These are phyloP conservation scores for Scelioninae gen. 1 DNA, from an alignment of 2,888 invertebrate species.

Conservation along the genomic window DNA sequence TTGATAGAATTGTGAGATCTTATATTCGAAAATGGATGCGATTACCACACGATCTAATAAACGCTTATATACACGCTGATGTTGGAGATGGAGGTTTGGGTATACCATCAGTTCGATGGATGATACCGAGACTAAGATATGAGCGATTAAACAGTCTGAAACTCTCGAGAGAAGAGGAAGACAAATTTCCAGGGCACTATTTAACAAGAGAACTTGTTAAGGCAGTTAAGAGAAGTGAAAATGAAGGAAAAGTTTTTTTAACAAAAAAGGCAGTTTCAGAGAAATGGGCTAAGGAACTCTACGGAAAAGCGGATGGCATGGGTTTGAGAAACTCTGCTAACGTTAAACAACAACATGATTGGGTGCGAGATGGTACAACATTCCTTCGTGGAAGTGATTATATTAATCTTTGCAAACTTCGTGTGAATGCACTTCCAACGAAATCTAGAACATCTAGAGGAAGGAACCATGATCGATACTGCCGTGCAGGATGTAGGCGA, in stretches of 20 bases:
- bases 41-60: no score
- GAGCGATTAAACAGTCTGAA: neutral
- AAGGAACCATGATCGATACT: neutral
- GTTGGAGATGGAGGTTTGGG: no score
- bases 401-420: slow-evolving; percentile 18
- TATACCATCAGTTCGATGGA: no score
- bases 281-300: neutral
- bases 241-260: no score
- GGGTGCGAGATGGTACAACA: slow-evolving; percentile 39
- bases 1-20: neutral
- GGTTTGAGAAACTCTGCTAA: slow-evolving; percentile 5
- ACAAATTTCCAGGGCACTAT: neutral
- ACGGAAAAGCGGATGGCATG: slow-evolving; percentile 30
- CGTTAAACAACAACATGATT: slow-evolving; percentile 46
- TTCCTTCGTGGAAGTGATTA: slow-evolving; percentile 52
- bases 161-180: neutral
- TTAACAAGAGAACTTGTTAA: no score
- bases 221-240: no score
- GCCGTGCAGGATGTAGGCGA: slow-evolving; percentile 48
- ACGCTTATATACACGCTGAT: no score
- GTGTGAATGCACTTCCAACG: slow-evolving; percentile 52
- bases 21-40: neutral
- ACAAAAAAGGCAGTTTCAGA: no score
- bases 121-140: neutral
- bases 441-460: slow-evolving; percentile 27